Conservation (phyloP, 2,797 vertebrate species). For the Labroides dimidiatus region DNA sequence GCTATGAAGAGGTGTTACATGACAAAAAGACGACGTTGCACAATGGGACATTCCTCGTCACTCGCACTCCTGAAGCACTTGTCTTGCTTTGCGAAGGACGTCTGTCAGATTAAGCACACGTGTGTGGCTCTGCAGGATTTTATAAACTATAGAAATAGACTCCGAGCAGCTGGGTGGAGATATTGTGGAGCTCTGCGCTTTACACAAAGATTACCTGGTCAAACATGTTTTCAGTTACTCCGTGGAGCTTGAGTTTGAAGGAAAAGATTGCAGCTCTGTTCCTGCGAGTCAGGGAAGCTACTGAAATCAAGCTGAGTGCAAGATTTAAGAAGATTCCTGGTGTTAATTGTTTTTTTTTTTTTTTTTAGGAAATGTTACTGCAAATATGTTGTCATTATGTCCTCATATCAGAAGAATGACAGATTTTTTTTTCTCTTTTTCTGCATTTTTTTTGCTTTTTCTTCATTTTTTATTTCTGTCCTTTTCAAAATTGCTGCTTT, state of each 20-base stretch:
- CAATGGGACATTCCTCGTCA: constrained; percentile 59
- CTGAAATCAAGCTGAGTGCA: no score
- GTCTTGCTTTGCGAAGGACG: constrained; percentile 22
- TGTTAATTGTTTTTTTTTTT: no score
- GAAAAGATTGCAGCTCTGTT: no score
- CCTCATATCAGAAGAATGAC: no score
- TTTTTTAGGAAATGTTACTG: no score
- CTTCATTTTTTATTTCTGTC: no score
- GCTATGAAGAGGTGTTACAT: constrained; percentile 41
- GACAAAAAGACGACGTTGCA: constrained; percentile 55
- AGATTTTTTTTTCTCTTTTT: no score
- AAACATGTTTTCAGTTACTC: constrained; percentile 11
- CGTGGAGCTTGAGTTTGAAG: not conserved
- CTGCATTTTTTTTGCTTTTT: no score
- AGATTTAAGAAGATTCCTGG: not conserved
- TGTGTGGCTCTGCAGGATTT: constrained; percentile 40
- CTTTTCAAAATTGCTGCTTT: no score
- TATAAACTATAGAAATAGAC: constrained; percentile 19
- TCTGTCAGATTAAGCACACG: constrained; percentile 48
- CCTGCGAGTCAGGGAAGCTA: not conserved
- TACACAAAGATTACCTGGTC: constrained; percentile 7
- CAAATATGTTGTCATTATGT: no score
- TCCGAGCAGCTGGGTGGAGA: constrained; percentile 7
- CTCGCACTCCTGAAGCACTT: constrained; percentile 7
- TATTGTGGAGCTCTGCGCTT: not conserved